These are phyloP conservation scores for Galeopsomyia nigrocyanea DNA, from an alignment of 2,888 invertebrate genomes.

Conservation along the genomic window DNA sequence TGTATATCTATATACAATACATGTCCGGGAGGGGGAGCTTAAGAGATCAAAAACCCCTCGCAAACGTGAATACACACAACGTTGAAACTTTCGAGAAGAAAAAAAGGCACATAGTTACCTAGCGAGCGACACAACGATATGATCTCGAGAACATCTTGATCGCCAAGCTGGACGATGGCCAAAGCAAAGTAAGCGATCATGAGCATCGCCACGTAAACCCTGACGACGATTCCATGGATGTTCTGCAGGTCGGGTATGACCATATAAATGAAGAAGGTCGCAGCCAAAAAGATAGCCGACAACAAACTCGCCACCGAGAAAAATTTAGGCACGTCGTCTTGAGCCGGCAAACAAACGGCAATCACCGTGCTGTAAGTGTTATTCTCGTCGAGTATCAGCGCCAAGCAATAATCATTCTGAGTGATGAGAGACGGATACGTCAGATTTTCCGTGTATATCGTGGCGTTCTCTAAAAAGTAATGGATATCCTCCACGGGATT, in stretches of 20 bases:
- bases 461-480: slow-evolving; percentile 56
- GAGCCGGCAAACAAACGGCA: slow-evolving; percentile 40
- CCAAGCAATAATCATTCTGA: slow-evolving; percentile 54
- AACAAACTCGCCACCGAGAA: slow-evolving; percentile 55
- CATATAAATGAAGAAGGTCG: slow-evolving; percentile 60
- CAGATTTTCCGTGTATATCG: slow-evolving; percentile 48
- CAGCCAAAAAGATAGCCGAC: slow-evolving; percentile 57
- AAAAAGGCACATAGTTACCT: slow-evolving; percentile 44
- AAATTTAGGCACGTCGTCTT: not conserved
- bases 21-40: no score
- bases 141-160: slow-evolving; percentile 9
- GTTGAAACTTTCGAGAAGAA: no score
- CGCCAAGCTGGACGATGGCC: slow-evolving; percentile 53
- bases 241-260: slow-evolving; percentile 60
- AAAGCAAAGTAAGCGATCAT: slow-evolving; percentile 57
- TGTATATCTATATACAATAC: no score
- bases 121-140: slow-evolving; percentile 35
- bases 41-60: no score
- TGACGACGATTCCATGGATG: slow-evolving; percentile 61
- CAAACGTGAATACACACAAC: no score
- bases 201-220: slow-evolving; percentile 58
- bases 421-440: slow-evolving; percentile 11
- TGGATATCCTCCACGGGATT: slow-evolving; percentile 49
- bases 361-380: slow-evolving; percentile 42
- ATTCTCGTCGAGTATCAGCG: slow-evolving; percentile 37